Conservation (phyloP, 2,113 vertebrate species). For the Crypturellus undulatus region DNA sequence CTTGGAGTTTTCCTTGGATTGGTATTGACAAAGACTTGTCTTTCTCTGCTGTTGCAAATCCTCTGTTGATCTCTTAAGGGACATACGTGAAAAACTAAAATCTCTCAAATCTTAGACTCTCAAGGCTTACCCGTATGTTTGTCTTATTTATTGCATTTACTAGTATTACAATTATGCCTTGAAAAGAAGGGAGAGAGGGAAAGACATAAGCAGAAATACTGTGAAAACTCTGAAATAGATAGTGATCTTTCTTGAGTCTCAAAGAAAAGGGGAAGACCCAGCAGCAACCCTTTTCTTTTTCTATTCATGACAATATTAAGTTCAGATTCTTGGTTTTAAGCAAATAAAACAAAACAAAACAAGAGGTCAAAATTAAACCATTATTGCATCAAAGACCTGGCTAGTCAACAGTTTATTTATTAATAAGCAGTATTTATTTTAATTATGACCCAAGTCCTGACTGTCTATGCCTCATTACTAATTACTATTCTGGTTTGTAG, state of each 20-base stretch:
- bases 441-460: background rate
- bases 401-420: conserved; percentile 9
- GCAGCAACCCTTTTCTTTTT: accelerated
- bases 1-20: background rate
- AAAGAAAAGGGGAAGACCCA: background rate
- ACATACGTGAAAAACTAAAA: background rate
- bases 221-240: background rate
- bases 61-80: background rate
- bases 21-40: background rate
- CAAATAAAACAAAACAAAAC: background rate
- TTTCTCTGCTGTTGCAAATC: background rate
- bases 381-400: background rate
- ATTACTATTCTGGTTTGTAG: conserved; percentile 29
- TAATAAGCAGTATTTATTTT: conserved; percentile 21
- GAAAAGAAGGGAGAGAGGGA: background rate
- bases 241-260: background rate
- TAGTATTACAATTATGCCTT: background rate
- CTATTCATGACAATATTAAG: background rate
- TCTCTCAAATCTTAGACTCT: background rate
- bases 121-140: background rate
- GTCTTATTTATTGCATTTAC: background rate
- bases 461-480: background rate
- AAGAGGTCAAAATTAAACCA: background rate
- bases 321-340: background rate
- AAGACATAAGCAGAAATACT: background rate